Evolutionary conservation across 1,140 invertebrate genomes (phyloP).

Genomic region (Ephestia elutella): DNA sequence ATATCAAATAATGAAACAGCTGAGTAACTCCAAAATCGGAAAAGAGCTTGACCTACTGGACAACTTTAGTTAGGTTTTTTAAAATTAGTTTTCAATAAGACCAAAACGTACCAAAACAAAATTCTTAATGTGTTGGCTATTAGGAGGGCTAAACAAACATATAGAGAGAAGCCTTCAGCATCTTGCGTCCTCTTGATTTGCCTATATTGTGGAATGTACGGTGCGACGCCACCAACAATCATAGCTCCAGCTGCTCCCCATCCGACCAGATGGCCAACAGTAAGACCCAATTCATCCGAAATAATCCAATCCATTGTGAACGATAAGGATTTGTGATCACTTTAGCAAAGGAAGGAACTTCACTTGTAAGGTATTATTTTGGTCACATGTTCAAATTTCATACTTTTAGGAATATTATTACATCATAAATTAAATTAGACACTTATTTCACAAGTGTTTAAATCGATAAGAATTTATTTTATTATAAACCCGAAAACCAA

Average conservation of each 20-base stretch:
- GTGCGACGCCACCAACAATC: conserved; percentile 92
- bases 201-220: conserved; percentile 93
- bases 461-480: too few relatives aligned
- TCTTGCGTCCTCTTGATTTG: conserved; percentile 93
- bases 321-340: background rate
- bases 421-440: too few relatives aligned
- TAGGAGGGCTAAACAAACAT: conserved; percentile 95
- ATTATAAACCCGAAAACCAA: too few relatives aligned
- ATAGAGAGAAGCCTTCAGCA: conserved; percentile 96
- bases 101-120: conserved; percentile 92
- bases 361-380: background rate
- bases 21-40: too few relatives aligned
- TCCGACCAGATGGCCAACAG: conserved; percentile 78
- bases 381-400: background rate
- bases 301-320: conserved; percentile 81
- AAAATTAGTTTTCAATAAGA: too few relatives aligned
- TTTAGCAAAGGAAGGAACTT: background rate
- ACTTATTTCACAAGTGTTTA: too few relatives aligned
- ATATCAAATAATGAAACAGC: too few relatives aligned
- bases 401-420: too few relatives aligned
- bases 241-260: conserved; percentile 86
- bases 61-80: too few relatives aligned
- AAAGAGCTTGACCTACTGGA: too few relatives aligned
- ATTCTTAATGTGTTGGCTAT: conserved; percentile 97
- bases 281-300: conserved; percentile 79